phyloP scores from a whole-genome alignment of 1,140 invertebrate genomes.

The Anastrepha obliqua region DNA sequence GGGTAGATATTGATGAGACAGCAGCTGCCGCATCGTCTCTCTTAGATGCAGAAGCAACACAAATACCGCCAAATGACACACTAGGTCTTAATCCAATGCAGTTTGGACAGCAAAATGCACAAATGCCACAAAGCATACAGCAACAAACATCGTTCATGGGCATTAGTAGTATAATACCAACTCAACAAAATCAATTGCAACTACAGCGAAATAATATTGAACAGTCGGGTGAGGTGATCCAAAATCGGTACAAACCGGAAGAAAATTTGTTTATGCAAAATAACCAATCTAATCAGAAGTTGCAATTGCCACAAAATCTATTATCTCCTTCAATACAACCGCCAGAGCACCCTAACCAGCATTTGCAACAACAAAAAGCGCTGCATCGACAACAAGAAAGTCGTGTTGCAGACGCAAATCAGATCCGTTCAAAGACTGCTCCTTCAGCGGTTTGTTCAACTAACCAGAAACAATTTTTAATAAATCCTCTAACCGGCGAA shows the following conservation, averaged over 20 bases:
- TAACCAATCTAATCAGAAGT: slow-evolving; percentile 1
- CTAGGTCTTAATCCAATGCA: slow-evolving; percentile 55
- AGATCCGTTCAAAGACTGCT: background rate
- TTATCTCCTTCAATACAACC: slow-evolving; percentile 33
- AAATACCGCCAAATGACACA: slow-evolving; percentile 53
- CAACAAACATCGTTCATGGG: slow-evolving; percentile 43
- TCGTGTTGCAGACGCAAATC: slow-evolving; percentile 21
- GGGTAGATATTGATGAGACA: slow-evolving; percentile 68
- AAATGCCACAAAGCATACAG: slow-evolving; percentile 63
- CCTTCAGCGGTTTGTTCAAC: slow-evolving; percentile 52
- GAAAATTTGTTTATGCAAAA: slow-evolving; percentile 58
- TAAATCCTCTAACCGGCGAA: slow-evolving; percentile 91
- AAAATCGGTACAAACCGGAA: slow-evolving; percentile 58
- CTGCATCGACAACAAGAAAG: slow-evolving; percentile 36
- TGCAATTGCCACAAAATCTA: slow-evolving; percentile 55
- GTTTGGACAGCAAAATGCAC: slow-evolving; percentile 29
- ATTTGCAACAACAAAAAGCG: slow-evolving; percentile 35
- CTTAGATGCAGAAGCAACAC: slow-evolving; percentile 58
- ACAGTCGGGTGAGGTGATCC: slow-evolving; percentile 19
- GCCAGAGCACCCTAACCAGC: slow-evolving; percentile 36
- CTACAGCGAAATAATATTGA: slow-evolving; percentile 31
- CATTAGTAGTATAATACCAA: background rate
- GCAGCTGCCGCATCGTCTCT: slow-evolving; percentile 63
- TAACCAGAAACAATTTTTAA: slow-evolving; percentile 83
- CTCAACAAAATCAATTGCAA: slow-evolving; percentile 55